phyloP scores from a whole-genome alignment of 1,140 invertebrate species.

The Kradibia gibbosae region DNA sequence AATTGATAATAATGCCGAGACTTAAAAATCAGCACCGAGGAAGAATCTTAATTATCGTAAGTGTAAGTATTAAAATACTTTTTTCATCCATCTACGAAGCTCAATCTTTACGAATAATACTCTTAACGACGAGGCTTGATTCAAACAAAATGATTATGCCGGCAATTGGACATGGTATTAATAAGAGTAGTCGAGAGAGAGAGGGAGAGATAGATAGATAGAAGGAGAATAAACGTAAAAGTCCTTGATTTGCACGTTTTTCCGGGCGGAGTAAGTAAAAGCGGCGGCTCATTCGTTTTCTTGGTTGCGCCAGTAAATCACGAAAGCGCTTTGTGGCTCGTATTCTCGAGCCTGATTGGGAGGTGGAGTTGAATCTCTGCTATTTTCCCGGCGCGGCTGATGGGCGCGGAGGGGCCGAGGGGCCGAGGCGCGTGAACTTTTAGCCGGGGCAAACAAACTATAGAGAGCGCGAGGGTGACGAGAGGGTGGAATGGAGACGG shows the following conservation, averaged over 20 bases:
- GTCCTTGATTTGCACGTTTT: background rate
- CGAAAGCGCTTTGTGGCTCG: conserved; percentile 49
- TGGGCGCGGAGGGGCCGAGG: too few relatives aligned
- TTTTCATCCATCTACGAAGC: too few relatives aligned
- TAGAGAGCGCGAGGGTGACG: background rate
- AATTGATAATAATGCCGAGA: too few relatives aligned
- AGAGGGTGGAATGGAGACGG: conserved; percentile 8
- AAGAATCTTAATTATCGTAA: too few relatives aligned
- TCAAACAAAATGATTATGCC: background rate
- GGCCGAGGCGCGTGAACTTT: conserved; percentile 31
- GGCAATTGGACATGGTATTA: background rate
- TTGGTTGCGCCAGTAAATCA: conserved; percentile 38
- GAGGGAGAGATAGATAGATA: too few relatives aligned
- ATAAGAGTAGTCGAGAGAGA: background rate
- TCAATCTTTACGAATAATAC: too few relatives aligned
- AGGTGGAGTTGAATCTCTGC: conserved; percentile 30
- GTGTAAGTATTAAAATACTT: too few relatives aligned
- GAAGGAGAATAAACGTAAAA: background rate
- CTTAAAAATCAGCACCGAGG: too few relatives aligned
- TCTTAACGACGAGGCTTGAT: too few relatives aligned
- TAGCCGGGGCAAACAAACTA: background rate
- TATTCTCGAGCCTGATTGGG: conserved; percentile 36
- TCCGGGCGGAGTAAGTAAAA: background rate
- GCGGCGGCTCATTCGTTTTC: background rate
- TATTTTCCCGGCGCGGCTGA: background rate